Conservation (phyloP, 2,888 invertebrate species). For the Drosophila yooni region DNA sequence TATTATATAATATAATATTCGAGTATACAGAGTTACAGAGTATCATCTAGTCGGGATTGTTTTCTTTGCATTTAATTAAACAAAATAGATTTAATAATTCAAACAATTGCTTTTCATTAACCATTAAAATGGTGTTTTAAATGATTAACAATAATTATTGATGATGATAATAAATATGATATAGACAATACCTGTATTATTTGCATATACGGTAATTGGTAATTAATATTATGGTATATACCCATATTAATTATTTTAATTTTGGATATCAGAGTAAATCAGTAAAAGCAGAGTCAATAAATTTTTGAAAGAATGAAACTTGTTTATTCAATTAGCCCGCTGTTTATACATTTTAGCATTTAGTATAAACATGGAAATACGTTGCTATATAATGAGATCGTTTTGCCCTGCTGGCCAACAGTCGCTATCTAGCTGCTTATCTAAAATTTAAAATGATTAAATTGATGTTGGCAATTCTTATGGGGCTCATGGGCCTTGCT, state of each 20-base stretch:
- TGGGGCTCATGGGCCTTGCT: conserved; percentile 17
- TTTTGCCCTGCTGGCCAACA: conserved; percentile 4
- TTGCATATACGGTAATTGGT: too few species aligned
- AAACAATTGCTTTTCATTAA: neutral
- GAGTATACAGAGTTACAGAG: neutral
- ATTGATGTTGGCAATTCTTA: conserved; percentile 18
- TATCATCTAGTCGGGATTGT: neutral
- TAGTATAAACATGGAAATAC: neutral
- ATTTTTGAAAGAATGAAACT: conserved; percentile 6
- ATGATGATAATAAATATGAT: neutral
- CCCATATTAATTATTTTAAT: neutral
- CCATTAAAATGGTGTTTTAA: conserved; percentile 11
- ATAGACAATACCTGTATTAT: neutral
- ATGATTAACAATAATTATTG: neutral
- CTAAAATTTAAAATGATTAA: conserved; percentile 47
- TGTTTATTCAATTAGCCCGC: conserved; percentile 20
- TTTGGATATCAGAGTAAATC: neutral
- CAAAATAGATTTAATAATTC: neutral
- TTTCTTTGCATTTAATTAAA: too few species aligned
- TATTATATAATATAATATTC: neutral
- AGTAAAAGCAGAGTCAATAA: neutral
- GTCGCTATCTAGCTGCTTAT: conserved; percentile 5
- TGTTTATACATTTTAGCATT: conserved; percentile 7
- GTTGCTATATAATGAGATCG: conserved; percentile 5
- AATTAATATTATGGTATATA: neutral